Evolutionary conservation across 2,888 invertebrate genomes (phyloP), one percentile per base, ranked within the genome.

Genomic region (Crematogaster levior): DNA sequence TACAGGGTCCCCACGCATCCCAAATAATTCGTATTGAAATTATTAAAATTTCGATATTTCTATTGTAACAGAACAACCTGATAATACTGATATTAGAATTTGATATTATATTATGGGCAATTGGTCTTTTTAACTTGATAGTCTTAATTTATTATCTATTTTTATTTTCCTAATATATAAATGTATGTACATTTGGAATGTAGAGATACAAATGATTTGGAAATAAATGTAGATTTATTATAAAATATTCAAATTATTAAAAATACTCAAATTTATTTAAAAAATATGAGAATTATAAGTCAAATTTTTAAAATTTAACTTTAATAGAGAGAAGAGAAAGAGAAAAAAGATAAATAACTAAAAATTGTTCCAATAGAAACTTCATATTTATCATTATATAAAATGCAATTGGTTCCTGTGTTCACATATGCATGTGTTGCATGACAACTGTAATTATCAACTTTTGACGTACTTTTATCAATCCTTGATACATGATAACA

Each of bases 361-460:
- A 65, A 65, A 18, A 48, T 48, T 21, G 0, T 68, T 34, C 21
- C 5, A 34, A 0, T 6, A 37, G 12, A 40, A 56, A 40, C 1
- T 48, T 48, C n/a, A 27, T 30, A 48, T n/a, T 30, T 56, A 1
- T 21, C 34, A 27, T 27, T 37, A 40, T 72, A 72, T n/a, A 58
- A 58, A 72, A 34, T 70, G 24, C 24, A 15, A 68, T 65, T 91
- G 92, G 92, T 92, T 94, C 94, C 95, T 95, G 95, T 96, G 95
- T 96, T 96, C 95, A 95, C 94, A 93, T 92, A 91, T 94, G 92
- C 92, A 92, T 94, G 94, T 91, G 91, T 92, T 91, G 93, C 91
- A 93, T 92, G 91, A 89, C 93, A 93, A 92, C 94, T 27, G 18
- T 18, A 65, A 18, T 51, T 7, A 30, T 34, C n/a, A 30, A 66